Conservation (phyloP, 2,888 invertebrate genomes). For the Ichneumoninae sp. region DNA sequence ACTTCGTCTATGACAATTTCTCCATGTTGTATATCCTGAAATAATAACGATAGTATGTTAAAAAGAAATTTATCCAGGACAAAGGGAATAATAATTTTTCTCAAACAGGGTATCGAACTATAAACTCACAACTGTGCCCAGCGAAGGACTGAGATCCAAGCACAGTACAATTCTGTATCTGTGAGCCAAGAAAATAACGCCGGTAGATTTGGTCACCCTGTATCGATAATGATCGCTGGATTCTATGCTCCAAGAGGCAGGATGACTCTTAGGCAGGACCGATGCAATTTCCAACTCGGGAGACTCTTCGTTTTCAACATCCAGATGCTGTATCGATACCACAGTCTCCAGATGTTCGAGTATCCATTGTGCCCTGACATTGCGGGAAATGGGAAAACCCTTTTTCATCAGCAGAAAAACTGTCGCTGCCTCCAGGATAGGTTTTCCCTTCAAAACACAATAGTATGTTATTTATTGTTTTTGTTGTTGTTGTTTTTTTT, state of each 20-base stretch:
- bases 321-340: conserved; percentile 84
- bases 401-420: conserved; percentile 89
- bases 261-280: conserved; percentile 86
- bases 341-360: conserved; percentile 88
- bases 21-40: conserved; percentile 86
- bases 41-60: conserved; percentile 37
- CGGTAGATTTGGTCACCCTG: conserved; percentile 86
- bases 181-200: conserved; percentile 89
- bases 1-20: conserved; percentile 88
- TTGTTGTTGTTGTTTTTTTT: background rate
- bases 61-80: background rate
- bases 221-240: conserved; percentile 85
- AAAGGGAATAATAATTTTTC: background rate
- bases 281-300: conserved; percentile 88
- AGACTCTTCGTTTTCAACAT: conserved; percentile 82
- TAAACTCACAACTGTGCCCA: conserved; percentile 88
- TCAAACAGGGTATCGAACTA: background rate
- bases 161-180: conserved; percentile 91
- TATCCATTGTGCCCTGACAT: conserved; percentile 91
- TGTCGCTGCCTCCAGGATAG: conserved; percentile 87
- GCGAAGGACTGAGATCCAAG: conserved; percentile 92
- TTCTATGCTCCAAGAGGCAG: conserved; percentile 85
- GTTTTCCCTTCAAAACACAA: conserved; percentile 75
- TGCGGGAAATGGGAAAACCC: conserved; percentile 90
- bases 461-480: background rate